These are phyloP conservation scores for Spermophilus dauricus DNA, from an alignment of 2,113 vertebrate species.

Conservation along the genomic window DNA sequence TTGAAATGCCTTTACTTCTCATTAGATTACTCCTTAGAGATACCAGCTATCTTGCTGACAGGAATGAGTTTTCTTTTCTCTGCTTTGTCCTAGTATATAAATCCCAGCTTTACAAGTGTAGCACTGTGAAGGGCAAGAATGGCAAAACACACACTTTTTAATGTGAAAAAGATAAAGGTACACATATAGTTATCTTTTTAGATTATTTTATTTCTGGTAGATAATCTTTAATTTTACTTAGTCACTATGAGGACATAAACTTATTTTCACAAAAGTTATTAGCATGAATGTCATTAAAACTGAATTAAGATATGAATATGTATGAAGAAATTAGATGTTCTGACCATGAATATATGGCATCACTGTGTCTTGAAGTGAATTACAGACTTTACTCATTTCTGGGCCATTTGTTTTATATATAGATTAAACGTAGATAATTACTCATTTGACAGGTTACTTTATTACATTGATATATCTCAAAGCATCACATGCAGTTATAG, in stretches of 20 bases:
- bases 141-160: not conserved
- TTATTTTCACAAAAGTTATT: conserved; percentile 60
- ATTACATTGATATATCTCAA: conserved; percentile 76
- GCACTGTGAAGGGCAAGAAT: conserved; percentile 39
- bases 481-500: conserved; percentile 28
- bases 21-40: not conserved
- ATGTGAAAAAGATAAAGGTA: not conserved
- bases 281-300: conserved; percentile 59
- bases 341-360: conserved; percentile 58
- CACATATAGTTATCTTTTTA: not conserved
- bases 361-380: conserved; percentile 61
- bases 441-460: conserved; percentile 68
- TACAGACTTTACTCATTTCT: conserved; percentile 76
- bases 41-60: not conserved
- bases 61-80: not conserved
- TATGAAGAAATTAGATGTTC: conserved; percentile 71
- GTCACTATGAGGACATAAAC: not conserved
- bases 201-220: not conserved
- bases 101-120: not conserved
- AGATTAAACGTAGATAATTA: conserved; percentile 64
- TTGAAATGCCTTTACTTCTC: conserved; percentile 26
- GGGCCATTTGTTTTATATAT: conserved; percentile 77
- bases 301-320: conserved; percentile 62
- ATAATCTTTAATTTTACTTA: conserved; percentile 52
- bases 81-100: not conserved